Evolutionary conservation across 2,797 vertebrate species (phyloP).

Genomic region (Clarias pachynema): DNA sequence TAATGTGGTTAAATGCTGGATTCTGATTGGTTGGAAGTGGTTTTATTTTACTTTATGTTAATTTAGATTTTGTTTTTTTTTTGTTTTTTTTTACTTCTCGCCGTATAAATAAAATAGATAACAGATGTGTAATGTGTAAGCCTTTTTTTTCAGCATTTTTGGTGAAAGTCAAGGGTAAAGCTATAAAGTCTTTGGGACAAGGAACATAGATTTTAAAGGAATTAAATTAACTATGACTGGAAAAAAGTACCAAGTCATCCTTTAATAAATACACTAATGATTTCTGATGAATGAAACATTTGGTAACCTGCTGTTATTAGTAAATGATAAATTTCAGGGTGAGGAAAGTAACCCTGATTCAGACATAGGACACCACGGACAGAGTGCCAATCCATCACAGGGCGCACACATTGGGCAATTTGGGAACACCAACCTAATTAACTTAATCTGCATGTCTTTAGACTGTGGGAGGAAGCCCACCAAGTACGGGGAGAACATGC

Average conservation of each 20-base stretch:
- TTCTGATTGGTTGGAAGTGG: neutral
- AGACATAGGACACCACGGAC: no score
- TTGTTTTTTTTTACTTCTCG: no score
- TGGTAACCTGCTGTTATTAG: neutral
- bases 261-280: neutral
- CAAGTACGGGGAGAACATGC: no score
- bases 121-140: neutral
- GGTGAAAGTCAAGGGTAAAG: neutral
- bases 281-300: neutral
- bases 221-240: neutral
- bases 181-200: neutral
- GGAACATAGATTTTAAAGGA: neutral
- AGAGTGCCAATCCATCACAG: no score
- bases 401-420: no score
- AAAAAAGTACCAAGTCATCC: neutral
- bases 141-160: neutral
- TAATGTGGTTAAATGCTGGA: neutral
- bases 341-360: neutral
- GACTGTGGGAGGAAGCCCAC: no score
- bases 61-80: neutral
- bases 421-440: no score
- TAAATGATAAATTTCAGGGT: neutral
- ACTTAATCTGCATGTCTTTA: no score
- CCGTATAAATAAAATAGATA: neutral
- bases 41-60: constrained; percentile 3